These are phyloP conservation scores for Tragelaphus strepsiceros DNA, from an alignment of 2,113 vertebrate genomes.

Conservation along the genomic window DNA sequence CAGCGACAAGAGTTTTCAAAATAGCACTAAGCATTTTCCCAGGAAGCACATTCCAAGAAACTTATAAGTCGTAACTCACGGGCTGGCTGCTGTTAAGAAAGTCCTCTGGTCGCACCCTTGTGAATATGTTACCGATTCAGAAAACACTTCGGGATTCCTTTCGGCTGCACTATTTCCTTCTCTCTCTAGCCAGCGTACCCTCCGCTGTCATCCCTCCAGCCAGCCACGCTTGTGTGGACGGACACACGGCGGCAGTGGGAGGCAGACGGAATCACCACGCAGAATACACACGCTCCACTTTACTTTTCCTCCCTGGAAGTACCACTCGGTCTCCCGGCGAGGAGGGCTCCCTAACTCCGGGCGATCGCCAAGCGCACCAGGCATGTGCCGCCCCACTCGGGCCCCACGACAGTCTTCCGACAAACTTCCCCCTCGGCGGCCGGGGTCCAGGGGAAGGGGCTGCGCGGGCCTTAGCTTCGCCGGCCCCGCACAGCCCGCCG, in stretches of 20 bases:
- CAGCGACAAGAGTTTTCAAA: background rate
- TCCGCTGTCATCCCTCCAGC: slow-evolving; percentile 12
- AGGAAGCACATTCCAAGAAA: slow-evolving; percentile 39
- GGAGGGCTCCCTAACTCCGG: background rate
- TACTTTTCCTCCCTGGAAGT: background rate
- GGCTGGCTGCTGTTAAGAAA: background rate
- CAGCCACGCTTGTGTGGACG: background rate
- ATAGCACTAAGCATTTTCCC: background rate
- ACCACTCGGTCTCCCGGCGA: background rate
- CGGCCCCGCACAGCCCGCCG: background rate
- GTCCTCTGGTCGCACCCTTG: background rate
- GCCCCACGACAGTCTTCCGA: background rate
- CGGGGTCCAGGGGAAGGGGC: background rate
- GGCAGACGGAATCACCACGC: background rate
- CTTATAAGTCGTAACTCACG: slow-evolving; percentile 16
- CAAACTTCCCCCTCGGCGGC: background rate
- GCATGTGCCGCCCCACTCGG: background rate
- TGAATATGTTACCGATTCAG: background rate
- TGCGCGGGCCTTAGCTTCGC: background rate
- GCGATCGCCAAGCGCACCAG: background rate
- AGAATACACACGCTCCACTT: background rate
- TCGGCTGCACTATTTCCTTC: background rate
- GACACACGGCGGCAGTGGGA: background rate
- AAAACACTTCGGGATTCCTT: background rate
- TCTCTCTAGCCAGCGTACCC: background rate